Base-by-base conservation (phyloP, 2,888 invertebrate genomes). In the Limenitis camilla region DNA sequence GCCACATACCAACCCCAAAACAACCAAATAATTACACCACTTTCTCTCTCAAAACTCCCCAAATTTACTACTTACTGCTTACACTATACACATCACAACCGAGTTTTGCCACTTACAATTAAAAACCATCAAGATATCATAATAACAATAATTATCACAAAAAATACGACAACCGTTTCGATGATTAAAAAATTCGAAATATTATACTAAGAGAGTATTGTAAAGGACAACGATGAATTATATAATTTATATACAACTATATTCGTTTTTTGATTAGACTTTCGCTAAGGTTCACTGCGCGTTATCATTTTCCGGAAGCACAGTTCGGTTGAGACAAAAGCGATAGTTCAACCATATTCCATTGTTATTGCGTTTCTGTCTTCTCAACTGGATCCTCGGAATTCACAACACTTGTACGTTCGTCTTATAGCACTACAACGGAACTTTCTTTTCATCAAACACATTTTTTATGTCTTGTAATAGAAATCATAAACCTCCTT, bases 91-190 rank as follows among this genome's bases (percentile, higher is more conserved):
- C 87, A 87, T 87, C 87, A 87, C 87, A 87, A 87, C 87, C 84
- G 72, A 85, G 83, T 85, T 86, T 84, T 82, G 80, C 82, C 84
- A 85, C 83, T 81, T 82, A 78, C 67, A 71, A 69, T 63, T 19
- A 46, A 49, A 44, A 43, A 46, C 50, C 39, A 48, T 47, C 39
- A 47, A 54, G 45, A 49, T 31, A 49, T 51, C 51, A 49, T 62
- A 49, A 62, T 65, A 63, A 56, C 51, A 62, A 65, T 60, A 61
- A 50, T 73, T 82, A 84, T 86, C 85, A 86, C 86, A 85, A 86
- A 86, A 66, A 85, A 86, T 84, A 86, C 86, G 86, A 87, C 86
- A 87, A 86, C 87, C 86, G 82, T 78, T 86, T 86, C 86, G 85
- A 84, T 85, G 84, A 76, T 70, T 60, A 80, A 82, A 81, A 76